phyloP scores from a whole-genome alignment of 2,888 invertebrate genomes.

The Platypus cylindrus region DNA sequence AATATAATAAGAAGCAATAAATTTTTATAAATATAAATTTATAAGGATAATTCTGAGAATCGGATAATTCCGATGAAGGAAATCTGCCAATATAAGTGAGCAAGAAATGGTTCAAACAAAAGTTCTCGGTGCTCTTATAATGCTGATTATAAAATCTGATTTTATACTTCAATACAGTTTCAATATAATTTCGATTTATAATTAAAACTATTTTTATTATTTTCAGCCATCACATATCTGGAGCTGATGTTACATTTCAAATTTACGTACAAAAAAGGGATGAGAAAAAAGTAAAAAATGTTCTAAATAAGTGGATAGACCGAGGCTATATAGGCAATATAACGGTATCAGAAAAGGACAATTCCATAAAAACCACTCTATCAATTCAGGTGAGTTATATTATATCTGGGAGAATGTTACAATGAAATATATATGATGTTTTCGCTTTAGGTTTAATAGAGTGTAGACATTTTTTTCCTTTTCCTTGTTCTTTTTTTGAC shows the following conservation, averaged over 20 bases:
- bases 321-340: constrained; percentile 22
- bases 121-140: too few species aligned
- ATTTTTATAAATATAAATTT: too few species aligned
- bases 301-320: constrained; percentile 21
- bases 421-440: neutral
- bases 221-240: constrained; percentile 31
- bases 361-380: constrained; percentile 52
- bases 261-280: constrained; percentile 41
- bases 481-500: neutral
- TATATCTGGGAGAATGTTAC: neutral
- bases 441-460: neutral
- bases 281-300: constrained; percentile 40
- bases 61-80: too few species aligned
- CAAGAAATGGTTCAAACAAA: too few species aligned
- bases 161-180: too few species aligned
- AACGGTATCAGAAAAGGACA: constrained; percentile 47
- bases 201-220: constrained; percentile 6
- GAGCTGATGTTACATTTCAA: constrained; percentile 41
- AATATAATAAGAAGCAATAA: too few species aligned
- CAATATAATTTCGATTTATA: too few species aligned
- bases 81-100: too few species aligned
- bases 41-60: too few species aligned
- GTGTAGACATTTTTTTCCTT: constrained; percentile 1
- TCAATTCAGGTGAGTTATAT: constrained; percentile 46
- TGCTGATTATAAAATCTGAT: too few species aligned